Base-by-base conservation (phyloP, 2,113 vertebrate species). In the Edolisoma coerulescens region DNA sequence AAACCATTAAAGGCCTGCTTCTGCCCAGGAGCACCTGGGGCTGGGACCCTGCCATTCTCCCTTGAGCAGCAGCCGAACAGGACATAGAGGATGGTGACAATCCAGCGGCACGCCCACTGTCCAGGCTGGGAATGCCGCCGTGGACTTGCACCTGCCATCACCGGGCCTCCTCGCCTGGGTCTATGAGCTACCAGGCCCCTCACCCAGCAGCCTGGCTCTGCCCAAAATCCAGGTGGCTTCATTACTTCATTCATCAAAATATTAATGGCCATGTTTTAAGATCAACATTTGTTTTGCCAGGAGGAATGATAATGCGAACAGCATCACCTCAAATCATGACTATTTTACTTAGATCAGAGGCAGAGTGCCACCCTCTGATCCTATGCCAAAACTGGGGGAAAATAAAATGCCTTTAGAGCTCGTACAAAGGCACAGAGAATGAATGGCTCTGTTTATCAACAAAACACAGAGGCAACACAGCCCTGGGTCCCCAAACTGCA, bases 241-340 rank as follows among this genome's bases (percentile, higher is more conserved):
- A 28, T 80, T 94, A 60, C 67, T 61, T 65, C 54, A 74, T 61
- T 65, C 54, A 74, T 75, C 78, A 82, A 69, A 91, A 91, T 90
- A 97, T 96, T 96, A 92, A 91, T 37, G 57, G 81, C 44, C 67
- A 4, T 35, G 28, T 76, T 86, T 20, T 52, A 94, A 94, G 73
- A 95, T 88, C 71, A 95, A 83, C 90, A 80, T 85, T 97, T 96
- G 78, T 77, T 97, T 90, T 91, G 78, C 89, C 86, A 95, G 89
- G 59, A 97, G 90, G 61, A 11, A 96, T 84, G 69, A 88, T 85
- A 92, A 95, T 86, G 74, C 35, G 42, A 97, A 49, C 75, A 59
- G 16, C 57, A 54, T 30, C 11, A 50, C 77, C 71, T 82, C 60
- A 84, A 65, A 89, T 47, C 68, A 60, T 54, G 26, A 88, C 28